These are phyloP conservation scores for Lasioglossum albipes DNA, from an alignment of 1,140 invertebrate species.

Conservation along the genomic window DNA sequence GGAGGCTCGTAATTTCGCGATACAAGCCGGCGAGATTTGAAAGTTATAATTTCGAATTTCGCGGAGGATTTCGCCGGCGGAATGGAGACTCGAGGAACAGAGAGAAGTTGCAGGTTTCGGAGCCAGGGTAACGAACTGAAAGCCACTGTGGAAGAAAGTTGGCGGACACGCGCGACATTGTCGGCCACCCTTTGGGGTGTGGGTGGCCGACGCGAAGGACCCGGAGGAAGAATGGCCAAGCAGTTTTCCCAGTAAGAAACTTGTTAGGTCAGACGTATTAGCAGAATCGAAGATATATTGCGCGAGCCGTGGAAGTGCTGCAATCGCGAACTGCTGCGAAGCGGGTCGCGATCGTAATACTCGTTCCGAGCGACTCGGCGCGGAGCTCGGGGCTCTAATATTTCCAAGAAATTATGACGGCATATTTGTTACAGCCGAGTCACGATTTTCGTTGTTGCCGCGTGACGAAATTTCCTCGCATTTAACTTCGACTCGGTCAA, in stretches of 20 bases:
- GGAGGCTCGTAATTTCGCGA: too few species aligned
- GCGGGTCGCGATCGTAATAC: conserved; percentile 19
- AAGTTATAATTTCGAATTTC: too few species aligned
- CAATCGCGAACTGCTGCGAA: conserved; percentile 17
- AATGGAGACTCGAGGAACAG: too few species aligned
- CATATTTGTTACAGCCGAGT: neutral
- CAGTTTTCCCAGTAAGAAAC: conserved; percentile 45
- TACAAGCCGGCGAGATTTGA: too few species aligned
- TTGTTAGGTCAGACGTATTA: conserved; percentile 59
- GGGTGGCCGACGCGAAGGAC: neutral
- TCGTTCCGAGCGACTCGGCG: neutral
- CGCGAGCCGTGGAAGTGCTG: neutral
- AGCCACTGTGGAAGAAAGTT: conserved; percentile 32
- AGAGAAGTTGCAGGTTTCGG: neutral
- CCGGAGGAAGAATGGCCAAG: conserved; percentile 43
- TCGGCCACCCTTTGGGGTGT: neutral
- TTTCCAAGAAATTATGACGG: conserved; percentile 16
- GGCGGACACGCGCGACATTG: conserved; percentile 12
- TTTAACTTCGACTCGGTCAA: neutral
- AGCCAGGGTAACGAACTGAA: conserved; percentile 1
- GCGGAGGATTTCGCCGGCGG: too few species aligned
- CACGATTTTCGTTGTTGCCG: neutral
- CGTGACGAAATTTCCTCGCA: neutral
- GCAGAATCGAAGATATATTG: conserved; percentile 54
- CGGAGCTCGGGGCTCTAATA: neutral